phyloP scores from a whole-genome alignment of 2,888 invertebrate species.

The Allolobophora icterica region DNA sequence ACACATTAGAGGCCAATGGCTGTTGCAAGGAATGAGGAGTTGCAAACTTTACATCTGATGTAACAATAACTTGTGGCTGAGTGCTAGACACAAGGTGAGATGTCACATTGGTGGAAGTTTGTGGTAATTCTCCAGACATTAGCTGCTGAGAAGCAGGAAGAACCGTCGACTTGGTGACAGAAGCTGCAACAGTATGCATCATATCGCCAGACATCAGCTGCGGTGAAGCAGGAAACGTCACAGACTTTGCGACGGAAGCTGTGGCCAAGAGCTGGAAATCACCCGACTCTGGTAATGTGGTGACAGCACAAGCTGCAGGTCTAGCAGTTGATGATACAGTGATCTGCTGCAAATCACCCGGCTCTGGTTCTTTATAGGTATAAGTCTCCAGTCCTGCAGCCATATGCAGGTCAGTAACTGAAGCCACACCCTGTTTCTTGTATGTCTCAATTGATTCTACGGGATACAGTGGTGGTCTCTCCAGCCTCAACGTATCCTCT shows the following conservation, averaged over 20 bases:
- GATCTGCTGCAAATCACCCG: not conserved
- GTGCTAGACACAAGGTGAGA: not conserved
- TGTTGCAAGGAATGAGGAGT: not conserved
- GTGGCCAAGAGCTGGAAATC: not conserved
- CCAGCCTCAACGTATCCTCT: not conserved
- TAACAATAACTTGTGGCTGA: not conserved
- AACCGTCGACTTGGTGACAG: not conserved
- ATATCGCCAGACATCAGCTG: conserved; percentile 17
- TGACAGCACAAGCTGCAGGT: not conserved
- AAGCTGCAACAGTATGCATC: not conserved
- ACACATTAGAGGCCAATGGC: not conserved
- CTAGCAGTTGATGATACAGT: not conserved
- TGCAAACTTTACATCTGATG: not conserved
- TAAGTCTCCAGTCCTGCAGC: not conserved
- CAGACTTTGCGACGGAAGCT: not conserved
- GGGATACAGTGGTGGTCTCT: not conserved
- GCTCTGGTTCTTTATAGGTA: not conserved
- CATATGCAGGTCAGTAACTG: not conserved
- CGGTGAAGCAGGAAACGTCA: not conserved
- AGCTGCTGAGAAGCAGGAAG: not conserved
- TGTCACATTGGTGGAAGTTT: not conserved
- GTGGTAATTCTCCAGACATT: conserved; percentile 17
- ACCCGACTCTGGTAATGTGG: not conserved
- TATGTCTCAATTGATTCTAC: not conserved
- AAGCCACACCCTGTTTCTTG: not conserved